Percentiles rank a stretch among this genome's conserved stretches.
Conservation (phyloP, 1,140 invertebrate species). For the Brachionus manjavacas region DNA sequence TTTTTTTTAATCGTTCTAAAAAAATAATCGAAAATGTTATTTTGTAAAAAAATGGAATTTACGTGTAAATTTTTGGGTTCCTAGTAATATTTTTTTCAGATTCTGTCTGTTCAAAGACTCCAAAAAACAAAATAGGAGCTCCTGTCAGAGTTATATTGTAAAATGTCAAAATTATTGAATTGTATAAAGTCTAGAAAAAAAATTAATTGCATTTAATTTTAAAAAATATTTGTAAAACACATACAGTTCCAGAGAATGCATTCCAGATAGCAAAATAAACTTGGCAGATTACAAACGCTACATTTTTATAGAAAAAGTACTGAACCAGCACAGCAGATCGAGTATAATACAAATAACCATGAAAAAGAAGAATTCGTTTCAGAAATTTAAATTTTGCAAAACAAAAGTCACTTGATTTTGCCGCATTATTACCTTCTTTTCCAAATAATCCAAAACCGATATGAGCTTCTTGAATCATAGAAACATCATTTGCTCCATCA, state of each 20-base stretch:
- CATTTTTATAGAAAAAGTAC: conserved; percentile 98
- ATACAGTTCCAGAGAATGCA: conserved; percentile 88
- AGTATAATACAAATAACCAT: conserved; percentile 88
- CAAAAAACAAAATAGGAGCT: conserved; percentile 20
- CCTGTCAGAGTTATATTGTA: conserved; percentile 23
- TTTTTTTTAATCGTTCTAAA: conserved; percentile 12
- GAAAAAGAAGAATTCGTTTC: conserved; percentile 77
- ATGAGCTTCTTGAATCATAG: conserved; percentile 73
- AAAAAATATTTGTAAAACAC: neutral
- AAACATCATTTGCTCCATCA: conserved; percentile 75
- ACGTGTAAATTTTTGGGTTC: conserved; percentile 18
- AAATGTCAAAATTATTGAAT: conserved; percentile 26
- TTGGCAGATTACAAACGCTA: conserved; percentile 97
- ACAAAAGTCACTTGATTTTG: conserved; percentile 94
- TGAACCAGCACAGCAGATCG: conserved; percentile 82
- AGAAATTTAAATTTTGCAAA: conserved; percentile 85
- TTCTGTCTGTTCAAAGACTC: conserved; percentile 18
- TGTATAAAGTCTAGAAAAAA: conserved; percentile 58
- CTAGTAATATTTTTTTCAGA: neutral
- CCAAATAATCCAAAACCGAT: conserved; percentile 86
- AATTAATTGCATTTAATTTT: neutral
- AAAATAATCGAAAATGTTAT: neutral
- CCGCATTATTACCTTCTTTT: conserved; percentile 88
- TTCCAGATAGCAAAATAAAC: conserved; percentile 99
- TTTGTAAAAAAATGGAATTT: neutral